Conservation (phyloP, 2,113 vertebrate genomes). For the Chloroceryle aenea region DNA sequence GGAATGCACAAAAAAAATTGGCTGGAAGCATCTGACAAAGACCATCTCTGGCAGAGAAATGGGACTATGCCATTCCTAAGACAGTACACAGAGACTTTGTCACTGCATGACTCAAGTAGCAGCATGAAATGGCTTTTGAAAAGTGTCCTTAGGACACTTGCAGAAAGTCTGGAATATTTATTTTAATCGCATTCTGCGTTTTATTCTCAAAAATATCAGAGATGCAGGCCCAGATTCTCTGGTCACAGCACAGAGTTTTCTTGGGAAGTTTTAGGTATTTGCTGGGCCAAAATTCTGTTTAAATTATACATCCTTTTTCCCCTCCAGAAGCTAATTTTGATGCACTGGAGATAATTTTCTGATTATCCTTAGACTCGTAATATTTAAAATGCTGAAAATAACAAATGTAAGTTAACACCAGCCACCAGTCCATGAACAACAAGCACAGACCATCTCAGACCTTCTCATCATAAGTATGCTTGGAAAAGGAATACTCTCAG, state of each 20-base stretch:
- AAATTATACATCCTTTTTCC: neutral
- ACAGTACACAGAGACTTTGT: neutral
- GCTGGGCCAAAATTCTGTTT: neutral
- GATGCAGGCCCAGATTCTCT: neutral
- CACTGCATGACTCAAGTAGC: neutral
- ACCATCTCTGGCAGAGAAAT: neutral
- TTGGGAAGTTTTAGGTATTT: neutral
- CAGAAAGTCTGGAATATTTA: neutral
- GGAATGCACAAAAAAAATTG: neutral
- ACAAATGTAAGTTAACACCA: neutral
- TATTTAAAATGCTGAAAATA: neutral
- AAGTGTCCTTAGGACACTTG: neutral
- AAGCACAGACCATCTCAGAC: neutral
- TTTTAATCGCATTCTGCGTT: neutral
- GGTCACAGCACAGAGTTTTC: neutral
- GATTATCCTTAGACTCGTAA: neutral
- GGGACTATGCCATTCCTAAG: neutral
- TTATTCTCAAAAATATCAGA: neutral
- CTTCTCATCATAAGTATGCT: neutral
- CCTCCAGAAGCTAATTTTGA: neutral
- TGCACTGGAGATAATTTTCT: neutral
- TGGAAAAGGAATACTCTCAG: neutral
- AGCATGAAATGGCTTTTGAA: neutral
- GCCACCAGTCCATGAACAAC: neutral
- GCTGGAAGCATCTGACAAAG: neutral